phyloP scores from a whole-genome alignment of 2,888 invertebrate genomes.

The Nasonovia ribisnigri region DNA sequence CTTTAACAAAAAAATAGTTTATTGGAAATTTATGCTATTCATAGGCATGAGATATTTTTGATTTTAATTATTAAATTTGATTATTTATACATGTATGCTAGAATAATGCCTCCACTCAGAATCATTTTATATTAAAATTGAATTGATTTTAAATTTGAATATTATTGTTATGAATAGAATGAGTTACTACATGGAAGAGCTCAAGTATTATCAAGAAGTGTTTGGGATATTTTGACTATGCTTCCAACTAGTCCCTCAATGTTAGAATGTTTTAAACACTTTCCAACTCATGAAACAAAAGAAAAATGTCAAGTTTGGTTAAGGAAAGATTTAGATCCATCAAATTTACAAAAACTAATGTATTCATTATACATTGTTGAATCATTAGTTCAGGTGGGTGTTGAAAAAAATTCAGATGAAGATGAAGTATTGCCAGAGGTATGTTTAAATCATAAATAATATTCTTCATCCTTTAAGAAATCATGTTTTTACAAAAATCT shows the following conservation, averaged over 20 bases:
- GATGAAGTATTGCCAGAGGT: slow-evolving; percentile 36
- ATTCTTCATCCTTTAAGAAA: neutral
- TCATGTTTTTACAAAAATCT: neutral
- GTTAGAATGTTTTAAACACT: slow-evolving; percentile 85
- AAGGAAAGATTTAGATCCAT: slow-evolving; percentile 85
- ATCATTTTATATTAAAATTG: no score
- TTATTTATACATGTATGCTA: no score
- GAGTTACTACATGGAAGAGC: slow-evolving; percentile 86
- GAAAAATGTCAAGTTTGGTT: slow-evolving; percentile 74
- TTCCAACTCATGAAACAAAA: slow-evolving; percentile 70
- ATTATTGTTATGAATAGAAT: slow-evolving; percentile 49
- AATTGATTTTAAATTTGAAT: slow-evolving; percentile 24
- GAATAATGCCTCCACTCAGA: no score
- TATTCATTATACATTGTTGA: slow-evolving; percentile 94
- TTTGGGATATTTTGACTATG: slow-evolving; percentile 94
- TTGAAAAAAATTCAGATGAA: slow-evolving; percentile 50
- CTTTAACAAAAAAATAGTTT: no score
- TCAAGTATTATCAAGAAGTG: slow-evolving; percentile 88
- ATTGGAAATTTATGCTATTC: no score
- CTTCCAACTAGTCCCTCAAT: slow-evolving; percentile 91
- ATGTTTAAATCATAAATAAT: slow-evolving; percentile 2
- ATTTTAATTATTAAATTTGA: no score
- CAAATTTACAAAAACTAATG: slow-evolving; percentile 93
- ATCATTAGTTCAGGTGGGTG: slow-evolving; percentile 72
- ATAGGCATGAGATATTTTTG: no score